Base-by-base conservation (phyloP, 1,140 invertebrate genomes). In the Nilaparvata lugens region DNA sequence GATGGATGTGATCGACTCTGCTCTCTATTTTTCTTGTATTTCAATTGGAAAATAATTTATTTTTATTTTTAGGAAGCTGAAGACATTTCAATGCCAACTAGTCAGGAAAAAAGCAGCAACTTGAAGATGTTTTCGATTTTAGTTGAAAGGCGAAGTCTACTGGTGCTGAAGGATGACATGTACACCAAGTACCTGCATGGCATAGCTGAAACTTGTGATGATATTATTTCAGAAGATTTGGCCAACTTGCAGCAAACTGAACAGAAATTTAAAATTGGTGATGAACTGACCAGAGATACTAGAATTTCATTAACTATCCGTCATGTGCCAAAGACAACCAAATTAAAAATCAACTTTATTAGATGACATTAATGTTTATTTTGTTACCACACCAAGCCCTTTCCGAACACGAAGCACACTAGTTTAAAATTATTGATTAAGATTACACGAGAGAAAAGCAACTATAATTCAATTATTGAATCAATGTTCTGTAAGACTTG, bases 291-390 rank as follows among this genome's bases (percentile, higher is more conserved):
- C 54, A 79, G 94, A 55, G 73, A 76, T 1, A 89, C 84, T 14
- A 82, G 95, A 70, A 76, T 97, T 63, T 98, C 95, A 5, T 74
- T 98, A 31, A 98, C 95, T 40, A 95, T 98, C 62, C 82, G 95
- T 72, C 85, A 94, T 81, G 93, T 97, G 7, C 91, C 92, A 58
- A 95, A 93, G 79, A 88, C 89, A 54, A 81, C 83, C 66, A 93
- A 90, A 81, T 78, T 87, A 71, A 88, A 80, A 75, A 74, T 88
- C 68, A 82, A 78, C 71, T 74, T 81, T 72, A 71, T 73, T 65
- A 73, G 69, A 69, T 73, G 65, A 65, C 56, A 57, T 11, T 16
- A 48, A 4, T 11, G 31, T 35, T 6, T 35, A 11, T 9, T 35
- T 35, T 35, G n/a, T n/a, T n/a, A n/a, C n/a, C n/a, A n/a, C n/a